Conservation (phyloP, 2,888 invertebrate genomes). For the Zeuzera pyrina region DNA sequence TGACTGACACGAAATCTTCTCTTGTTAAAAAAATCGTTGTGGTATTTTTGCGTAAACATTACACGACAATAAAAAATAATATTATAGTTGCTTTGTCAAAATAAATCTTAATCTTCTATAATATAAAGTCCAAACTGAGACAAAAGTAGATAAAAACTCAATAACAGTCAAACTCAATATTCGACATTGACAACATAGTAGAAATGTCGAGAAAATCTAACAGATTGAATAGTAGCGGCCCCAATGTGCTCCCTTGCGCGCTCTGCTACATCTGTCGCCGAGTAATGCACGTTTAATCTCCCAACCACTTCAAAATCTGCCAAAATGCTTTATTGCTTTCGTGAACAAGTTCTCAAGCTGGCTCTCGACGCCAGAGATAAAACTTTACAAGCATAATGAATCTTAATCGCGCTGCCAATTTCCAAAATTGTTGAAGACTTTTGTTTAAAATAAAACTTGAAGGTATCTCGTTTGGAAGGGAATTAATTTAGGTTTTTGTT, state of each 20-base stretch:
- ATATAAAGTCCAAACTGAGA: no score
- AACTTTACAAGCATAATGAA: conserved; percentile 70
- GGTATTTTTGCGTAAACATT: no score
- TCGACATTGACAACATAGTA: no score
- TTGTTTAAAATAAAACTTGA: conserved; percentile 58
- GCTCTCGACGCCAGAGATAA: conserved; percentile 47
- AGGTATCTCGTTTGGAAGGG: conserved; percentile 9
- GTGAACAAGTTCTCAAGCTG: conserved; percentile 53
- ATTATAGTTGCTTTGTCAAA: no score
- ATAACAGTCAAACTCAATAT: no score
- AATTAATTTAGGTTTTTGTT: conserved; percentile 61
- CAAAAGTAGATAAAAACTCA: no score
- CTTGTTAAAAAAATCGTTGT: no score
- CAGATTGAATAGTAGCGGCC: conserved; percentile 20
- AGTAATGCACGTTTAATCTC: conserved; percentile 67
- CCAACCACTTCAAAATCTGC: conserved; percentile 61
- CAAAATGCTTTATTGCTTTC: conserved; percentile 69
- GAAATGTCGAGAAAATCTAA: no score
- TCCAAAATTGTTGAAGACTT: conserved; percentile 59
- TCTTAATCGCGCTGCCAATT: conserved; percentile 66
- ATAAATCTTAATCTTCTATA: no score
- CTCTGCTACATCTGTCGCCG: conserved; percentile 45
- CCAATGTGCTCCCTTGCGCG: conserved; percentile 21
- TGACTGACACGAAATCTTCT: no score
- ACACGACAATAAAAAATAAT: no score